A percentile compares a stretch with the other conserved stretches of the same genome.
Conservation (phyloP, 2,113 vertebrate species). For the Rousettus leschenaultii region DNA sequence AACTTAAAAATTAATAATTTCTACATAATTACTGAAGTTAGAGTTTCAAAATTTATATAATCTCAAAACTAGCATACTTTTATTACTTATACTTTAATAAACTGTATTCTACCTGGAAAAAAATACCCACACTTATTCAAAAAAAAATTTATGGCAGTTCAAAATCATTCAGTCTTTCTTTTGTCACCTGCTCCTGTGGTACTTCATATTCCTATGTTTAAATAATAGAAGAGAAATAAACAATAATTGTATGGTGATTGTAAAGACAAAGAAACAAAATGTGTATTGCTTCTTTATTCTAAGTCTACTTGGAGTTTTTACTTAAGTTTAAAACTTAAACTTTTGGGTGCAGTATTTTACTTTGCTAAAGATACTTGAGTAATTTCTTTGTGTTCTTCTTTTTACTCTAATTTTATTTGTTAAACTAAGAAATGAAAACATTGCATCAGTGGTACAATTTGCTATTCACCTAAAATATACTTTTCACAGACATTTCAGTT, state of each 20-base stretch:
- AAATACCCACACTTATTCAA: background rate
- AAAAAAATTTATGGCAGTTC: slow-evolving; percentile 16
- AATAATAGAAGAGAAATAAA: slow-evolving; percentile 40
- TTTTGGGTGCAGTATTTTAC: background rate
- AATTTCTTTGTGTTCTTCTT: background rate
- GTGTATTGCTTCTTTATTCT: background rate
- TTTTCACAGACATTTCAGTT: background rate
- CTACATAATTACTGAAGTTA: background rate
- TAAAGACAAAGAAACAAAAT: background rate
- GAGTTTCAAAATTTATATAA: background rate
- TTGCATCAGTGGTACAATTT: background rate
- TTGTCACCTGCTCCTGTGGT: background rate
- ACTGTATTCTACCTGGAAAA: background rate
- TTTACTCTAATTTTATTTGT: background rate
- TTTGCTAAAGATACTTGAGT: background rate
- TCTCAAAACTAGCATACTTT: background rate
- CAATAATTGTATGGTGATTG: background rate
- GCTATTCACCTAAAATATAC: background rate
- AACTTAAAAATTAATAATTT: background rate
- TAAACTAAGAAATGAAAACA: background rate
- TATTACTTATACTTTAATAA: background rate
- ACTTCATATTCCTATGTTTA: background rate
- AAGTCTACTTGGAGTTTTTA: background rate
- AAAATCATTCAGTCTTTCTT: background rate
- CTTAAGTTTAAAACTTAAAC: slow-evolving; percentile 34